Evolutionary conservation across 2,797 vertebrate species (phyloP), one percentile per base, ranked within the genome.

Genomic region (Mastacembelus armatus): DNA sequence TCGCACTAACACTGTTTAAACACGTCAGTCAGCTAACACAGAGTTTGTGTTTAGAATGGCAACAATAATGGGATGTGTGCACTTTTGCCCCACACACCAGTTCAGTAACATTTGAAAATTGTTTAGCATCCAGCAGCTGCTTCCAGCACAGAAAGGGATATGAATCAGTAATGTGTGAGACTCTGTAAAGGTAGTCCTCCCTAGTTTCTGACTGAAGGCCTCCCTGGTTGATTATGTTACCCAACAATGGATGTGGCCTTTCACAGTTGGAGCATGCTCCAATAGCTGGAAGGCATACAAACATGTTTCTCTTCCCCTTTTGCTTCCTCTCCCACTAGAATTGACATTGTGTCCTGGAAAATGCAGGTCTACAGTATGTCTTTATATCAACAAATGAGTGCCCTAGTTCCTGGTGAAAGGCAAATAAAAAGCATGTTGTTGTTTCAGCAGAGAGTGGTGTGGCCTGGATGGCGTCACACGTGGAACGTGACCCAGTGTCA

Each of bases 151-250:
- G 73, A 80, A 77, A 78, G 75, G 44, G 78, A 85, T 77, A 68
- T 74, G 73, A 77, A 74, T 80, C 72, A 58, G 56, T 64, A 55
- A 61, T 21, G 33, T 71, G 68, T 61, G 57, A 51, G 32, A 43
- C 80, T 21, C 50, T 38, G 71, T 58, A 56, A 45, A 77, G 45
- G 81, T 79, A 75, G 71, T 66, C 66, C 71, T 78, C 77, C 70
- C 71, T 52, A 54, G 80, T 66, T 85, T 89, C 77, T 76, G 78
- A 86, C 85, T 65, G 61, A 77, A 80, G 80, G 83, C 86, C 84
- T 89, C 88, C 86, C 81, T 77, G 79, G 85, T 81, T 86, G 87
- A 89, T 91, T 89, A 84, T 85, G 86, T 90, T 88, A 85, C 88
- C 82, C 81, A 90, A 90, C 89, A 86, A 85, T 87, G 66, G 83